Base-by-base conservation (phyloP, 2,113 vertebrate species). In the Saimiri boliviensis region DNA sequence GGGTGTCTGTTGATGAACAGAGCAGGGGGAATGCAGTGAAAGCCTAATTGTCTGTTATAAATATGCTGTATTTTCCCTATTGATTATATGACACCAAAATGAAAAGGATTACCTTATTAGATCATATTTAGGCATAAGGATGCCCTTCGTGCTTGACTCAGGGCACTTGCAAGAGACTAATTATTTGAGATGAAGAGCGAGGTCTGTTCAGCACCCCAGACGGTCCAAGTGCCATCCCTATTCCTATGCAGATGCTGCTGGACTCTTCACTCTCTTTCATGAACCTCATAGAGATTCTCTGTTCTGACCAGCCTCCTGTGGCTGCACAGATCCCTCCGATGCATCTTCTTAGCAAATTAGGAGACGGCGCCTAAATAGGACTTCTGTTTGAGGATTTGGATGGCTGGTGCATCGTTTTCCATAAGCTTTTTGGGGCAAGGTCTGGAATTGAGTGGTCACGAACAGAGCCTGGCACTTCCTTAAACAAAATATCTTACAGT, bases 21-120 rank as follows among this genome's bases (percentile, higher is more conserved):
- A 4, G 49, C 4, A 4, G 5, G 9, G 47, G n/a, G 1, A 5
- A 42, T 35, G 25, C 35, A 27, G 47, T 45, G 96, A 86, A 94
- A 93, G 89, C 70, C 91, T 81, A 85, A 89, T 94, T 96, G 96
- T 91, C 93, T 83, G 80, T 95, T 96, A 90, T 93, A 96, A 96
- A 97, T 94, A 93, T 49, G 70, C 95, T 87, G 76, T 19, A 45
- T 86, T 86, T 93, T 60, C 83, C 74, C 90, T 93, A 88, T 96
- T 70, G 97, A 97, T 94, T 93, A 88, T 85, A 49, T 81, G 89
- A 86, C 91, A 81, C 49, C 0, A 20, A 70, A 66, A 86, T 94
- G 93, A 80, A 93, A 96, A 93, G 86, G 76, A 79, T 79, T 45
- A 54, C 84, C 93, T 96, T 90, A 86, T 96, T 93, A 94, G 93